Evolutionary conservation across 1,140 invertebrate species (phyloP), one percentile per base, ranked within the genome.

Genomic region (Drosophila sucinea): DNA sequence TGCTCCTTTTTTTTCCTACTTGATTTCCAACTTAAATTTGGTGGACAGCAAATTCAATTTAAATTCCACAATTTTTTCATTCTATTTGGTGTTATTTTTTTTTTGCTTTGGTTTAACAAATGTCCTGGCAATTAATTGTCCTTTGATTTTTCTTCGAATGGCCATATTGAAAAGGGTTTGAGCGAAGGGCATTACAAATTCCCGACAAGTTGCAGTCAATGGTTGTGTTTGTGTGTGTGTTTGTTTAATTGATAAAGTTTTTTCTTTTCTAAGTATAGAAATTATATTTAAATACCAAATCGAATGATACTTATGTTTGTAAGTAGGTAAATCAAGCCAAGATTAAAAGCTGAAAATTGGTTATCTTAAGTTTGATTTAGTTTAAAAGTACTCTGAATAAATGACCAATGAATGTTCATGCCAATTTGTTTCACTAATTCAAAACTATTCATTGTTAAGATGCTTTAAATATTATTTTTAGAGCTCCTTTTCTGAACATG

Each of bases 81-180:
- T 35, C 47, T 57, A n/a, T 40, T 58, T 3, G 1, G 10, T n/a
- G 54, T 64, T 60, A n/a, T 11, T 58, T 51, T 64, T 67, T 65
- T 68, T 58, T 3, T 60, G 33, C 47, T 44, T 54, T n/a, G n/a
- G 3, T 11, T 2, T 27, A 71, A 81, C 77, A 89, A 89, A 89
- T 82, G 85, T 81, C 85, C 72, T 70, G 56, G 81, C 80, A 89
- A 89, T 89, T 89, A 89, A 89, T 89, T 90, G 81, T 84, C 77
- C 73, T 78, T 78, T 81, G 84, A 89, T 89, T 89, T 89, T 90
- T 77, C 78, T 76, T 83, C 81, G 73, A 89, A 83, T 47, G 44
- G 11, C 44, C 79, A 83, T 73, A 75, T 89, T 68, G 60, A 73
- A 63, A 78, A 78, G 75, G 76, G 76, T 58, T 60, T 63, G n/a